A percentile compares a stretch with the other conserved stretches of the same genome.
These are phyloP conservation scores for Apeira syringaria DNA, from an alignment of 2,888 invertebrate genomes.

Conservation along the genomic window DNA sequence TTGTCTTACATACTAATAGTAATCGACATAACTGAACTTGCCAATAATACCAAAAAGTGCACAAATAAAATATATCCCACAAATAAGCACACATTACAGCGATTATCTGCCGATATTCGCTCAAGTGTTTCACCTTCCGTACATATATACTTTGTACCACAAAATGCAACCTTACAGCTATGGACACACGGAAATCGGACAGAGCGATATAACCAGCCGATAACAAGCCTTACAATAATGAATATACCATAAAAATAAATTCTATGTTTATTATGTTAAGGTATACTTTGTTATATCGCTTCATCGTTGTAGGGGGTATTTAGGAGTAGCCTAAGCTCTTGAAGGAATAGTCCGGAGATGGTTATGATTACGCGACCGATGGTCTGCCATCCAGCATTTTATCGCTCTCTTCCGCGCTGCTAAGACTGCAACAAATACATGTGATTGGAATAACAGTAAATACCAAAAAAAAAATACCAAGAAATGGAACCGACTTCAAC, in stretches of 20 bases:
- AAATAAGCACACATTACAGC: slow-evolving; percentile 51
- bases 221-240: slow-evolving; percentile 30
- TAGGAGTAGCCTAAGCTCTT: slow-evolving; percentile 48
- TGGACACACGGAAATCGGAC: slow-evolving; percentile 49
- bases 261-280: slow-evolving; percentile 53
- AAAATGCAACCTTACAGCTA: slow-evolving; percentile 63
- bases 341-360: slow-evolving; percentile 36
- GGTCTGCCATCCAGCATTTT: slow-evolving; percentile 90
- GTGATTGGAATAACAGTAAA: slow-evolving; percentile 1
- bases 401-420: slow-evolving; percentile 89
- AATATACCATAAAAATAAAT: slow-evolving; percentile 60
- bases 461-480: slow-evolving; percentile 9
- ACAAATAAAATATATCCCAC: slow-evolving; percentile 48
- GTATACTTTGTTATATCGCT: slow-evolving; percentile 43
- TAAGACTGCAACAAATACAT: slow-evolving; percentile 77
- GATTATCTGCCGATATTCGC: slow-evolving; percentile 38
- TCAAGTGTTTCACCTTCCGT: slow-evolving; percentile 36
- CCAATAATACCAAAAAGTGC: slow-evolving; percentile 33
- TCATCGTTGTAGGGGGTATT: slow-evolving; percentile 47
- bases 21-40: slow-evolving; percentile 13
- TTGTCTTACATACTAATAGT: slow-evolving; percentile 14
- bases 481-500: no score
- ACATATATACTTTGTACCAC: slow-evolving; percentile 68
- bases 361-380: slow-evolving; percentile 81
- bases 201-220: slow-evolving; percentile 47